These are phyloP conservation scores for Mycetomoellerius zeteki DNA, from an alignment of 1,140 invertebrate species.

Conservation along the genomic window DNA sequence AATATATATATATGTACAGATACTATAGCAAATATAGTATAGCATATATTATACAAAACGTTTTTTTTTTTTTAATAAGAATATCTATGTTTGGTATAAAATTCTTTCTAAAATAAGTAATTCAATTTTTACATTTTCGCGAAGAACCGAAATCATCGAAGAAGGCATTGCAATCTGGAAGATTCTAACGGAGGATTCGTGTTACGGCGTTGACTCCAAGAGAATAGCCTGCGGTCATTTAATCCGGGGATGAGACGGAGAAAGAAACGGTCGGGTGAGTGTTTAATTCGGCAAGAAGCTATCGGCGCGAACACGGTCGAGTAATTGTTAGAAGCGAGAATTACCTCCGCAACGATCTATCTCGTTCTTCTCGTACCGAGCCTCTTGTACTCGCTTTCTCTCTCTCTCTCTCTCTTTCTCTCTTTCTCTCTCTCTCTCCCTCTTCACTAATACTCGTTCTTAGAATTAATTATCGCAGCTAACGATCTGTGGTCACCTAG, in stretches of 20 bases:
- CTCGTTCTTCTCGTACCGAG: conserved; percentile 3
- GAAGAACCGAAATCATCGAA: background rate
- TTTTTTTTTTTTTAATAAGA: conserved; percentile 6
- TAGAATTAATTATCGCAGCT: conserved; percentile 74
- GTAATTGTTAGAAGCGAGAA: conserved; percentile 66
- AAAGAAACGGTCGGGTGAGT: background rate
- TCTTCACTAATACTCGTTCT: conserved; percentile 69
- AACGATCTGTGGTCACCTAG: conserved; percentile 50
- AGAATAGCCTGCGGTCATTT: conserved; percentile 26
- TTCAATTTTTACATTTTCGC: conserved; percentile 18
- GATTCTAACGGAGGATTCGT: conserved; percentile 16
- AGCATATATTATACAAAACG: no score
- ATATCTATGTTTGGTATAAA: background rate
- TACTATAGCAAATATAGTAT: no score
- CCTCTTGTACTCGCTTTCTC: background rate
- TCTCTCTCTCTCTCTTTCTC: background rate
- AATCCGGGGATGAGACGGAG: background rate
- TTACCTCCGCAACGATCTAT: conserved; percentile 52
- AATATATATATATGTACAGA: no score
- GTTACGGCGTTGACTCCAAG: conserved; percentile 18
- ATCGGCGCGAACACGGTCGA: background rate
- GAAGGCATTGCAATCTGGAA: conserved; percentile 1
- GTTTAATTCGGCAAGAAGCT: conserved; percentile 40
- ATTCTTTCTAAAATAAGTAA: background rate
- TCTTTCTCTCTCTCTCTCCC: background rate